A percentile compares a stretch with the other conserved stretches of the same genome.
Conservation (phyloP, 2,113 vertebrate species). For the Monopterus albus region DNA sequence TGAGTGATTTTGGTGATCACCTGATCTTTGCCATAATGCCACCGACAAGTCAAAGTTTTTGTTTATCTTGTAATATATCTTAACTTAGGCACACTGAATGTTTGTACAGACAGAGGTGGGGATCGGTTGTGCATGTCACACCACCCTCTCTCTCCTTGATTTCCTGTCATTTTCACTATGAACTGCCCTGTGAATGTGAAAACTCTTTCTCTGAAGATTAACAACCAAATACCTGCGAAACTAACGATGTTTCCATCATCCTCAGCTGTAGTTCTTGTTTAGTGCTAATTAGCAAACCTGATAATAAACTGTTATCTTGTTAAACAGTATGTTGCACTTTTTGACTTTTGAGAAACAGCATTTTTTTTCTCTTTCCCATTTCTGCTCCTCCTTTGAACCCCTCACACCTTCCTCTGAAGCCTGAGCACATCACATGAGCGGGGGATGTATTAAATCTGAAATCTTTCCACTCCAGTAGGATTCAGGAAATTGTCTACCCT, state of each 20-base stretch:
- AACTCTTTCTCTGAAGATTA: background rate
- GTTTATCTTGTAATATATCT: no score
- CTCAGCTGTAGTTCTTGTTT: background rate
- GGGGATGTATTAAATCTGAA: slow-evolving; percentile 68
- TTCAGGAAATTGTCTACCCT: slow-evolving; percentile 76
- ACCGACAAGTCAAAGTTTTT: no score
- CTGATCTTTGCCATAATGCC: no score
- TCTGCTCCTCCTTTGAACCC: slow-evolving; percentile 51
- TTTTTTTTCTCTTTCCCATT: slow-evolving; percentile 7
- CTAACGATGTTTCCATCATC: background rate
- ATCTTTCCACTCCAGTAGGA: slow-evolving; percentile 75
- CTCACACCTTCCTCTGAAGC: slow-evolving; percentile 53
- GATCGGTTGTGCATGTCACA: no score
- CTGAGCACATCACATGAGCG: slow-evolving; percentile 51
- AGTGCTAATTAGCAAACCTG: slow-evolving; percentile 1
- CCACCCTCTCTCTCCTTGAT: no score
- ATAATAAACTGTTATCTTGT: background rate
- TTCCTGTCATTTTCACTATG: no score
- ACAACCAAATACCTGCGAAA: background rate
- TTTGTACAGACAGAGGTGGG: no score
- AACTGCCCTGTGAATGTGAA: background rate
- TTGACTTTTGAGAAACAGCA: no score
- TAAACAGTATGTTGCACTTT: slow-evolving; percentile 21
- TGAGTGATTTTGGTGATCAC: no score
- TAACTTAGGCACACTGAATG: no score